A percentile compares a stretch with the other conserved stretches of the same genome.
Conservation (phyloP, 2,113 vertebrate genomes). For the Stigmatopora argus region DNA sequence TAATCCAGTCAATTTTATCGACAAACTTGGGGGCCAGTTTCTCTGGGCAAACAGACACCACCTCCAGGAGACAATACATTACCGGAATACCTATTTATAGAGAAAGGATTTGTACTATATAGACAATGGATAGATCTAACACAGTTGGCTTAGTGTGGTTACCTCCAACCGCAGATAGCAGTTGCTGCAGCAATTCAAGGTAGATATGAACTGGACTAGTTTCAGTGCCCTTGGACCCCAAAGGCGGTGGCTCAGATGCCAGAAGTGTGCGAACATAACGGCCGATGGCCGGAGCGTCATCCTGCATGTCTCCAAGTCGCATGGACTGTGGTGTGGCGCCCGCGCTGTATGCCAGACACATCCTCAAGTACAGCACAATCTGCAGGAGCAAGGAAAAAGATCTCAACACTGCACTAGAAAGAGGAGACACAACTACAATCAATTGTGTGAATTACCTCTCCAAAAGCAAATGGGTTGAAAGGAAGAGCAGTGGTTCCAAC, state of each 20-base stretch:
- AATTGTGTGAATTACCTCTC: slow-evolving; percentile 73
- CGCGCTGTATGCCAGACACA: slow-evolving; percentile 92
- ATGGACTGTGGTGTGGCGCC: slow-evolving; percentile 81
- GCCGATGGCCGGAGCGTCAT: slow-evolving; percentile 88
- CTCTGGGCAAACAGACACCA: slow-evolving; percentile 89
- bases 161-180: slow-evolving; percentile 89
- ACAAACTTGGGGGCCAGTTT: slow-evolving; percentile 84
- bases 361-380: slow-evolving; percentile 92
- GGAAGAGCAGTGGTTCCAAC: slow-evolving; percentile 85
- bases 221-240: slow-evolving; percentile 76
- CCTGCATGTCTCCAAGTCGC: slow-evolving; percentile 90
- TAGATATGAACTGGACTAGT: slow-evolving; percentile 85
- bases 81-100: slow-evolving; percentile 82
- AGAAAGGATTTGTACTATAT: neutral
- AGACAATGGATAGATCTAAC: neutral
- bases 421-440: neutral
- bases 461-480: slow-evolving; percentile 93
- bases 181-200: slow-evolving; percentile 88
- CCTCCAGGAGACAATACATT: slow-evolving; percentile 95
- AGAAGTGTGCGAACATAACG: slow-evolving; percentile 82
- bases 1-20: slow-evolving; percentile 95
- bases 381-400: slow-evolving; percentile 38
- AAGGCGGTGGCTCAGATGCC: slow-evolving; percentile 68
- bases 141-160: slow-evolving; percentile 19
- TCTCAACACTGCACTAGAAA: neutral